Base-by-base conservation (phyloP, 2,113 vertebrate genomes). In the Microtus pennsylvanicus region DNA sequence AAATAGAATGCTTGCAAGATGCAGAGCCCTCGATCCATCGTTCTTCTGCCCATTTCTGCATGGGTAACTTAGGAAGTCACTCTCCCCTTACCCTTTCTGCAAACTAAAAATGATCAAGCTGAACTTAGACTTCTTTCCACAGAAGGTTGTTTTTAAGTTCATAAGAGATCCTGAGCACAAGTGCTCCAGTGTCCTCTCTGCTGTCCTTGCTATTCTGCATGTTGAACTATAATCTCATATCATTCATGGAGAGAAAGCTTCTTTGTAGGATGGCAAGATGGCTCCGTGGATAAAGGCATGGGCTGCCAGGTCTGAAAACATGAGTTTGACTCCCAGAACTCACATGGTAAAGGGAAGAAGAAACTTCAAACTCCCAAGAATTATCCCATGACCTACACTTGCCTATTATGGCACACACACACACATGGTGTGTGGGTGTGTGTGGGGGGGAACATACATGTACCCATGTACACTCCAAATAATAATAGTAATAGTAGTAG, bases 81-180 rank as follows among this genome's bases (percentile, higher is more conserved):
- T 91, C 17, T 87, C 58, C 74, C 77, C 67, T n/a, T 28, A 21
- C 42, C 42, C 75, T 47, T 86, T 88, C 67, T 92, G 7, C 90
- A 92, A 93, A 92, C 52, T 75, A 70, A 78, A 19, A 28, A 47
- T 69, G 26, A 45, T 38, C 85, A 67, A 96, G 94, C 28, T 67
- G 85, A 86, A 74, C n/a, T 35, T 67, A 42, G 11, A 42, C 13
- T 70, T 47, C 13, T 45, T 83, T 88, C 50, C 69, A 50, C 33
- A 67, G 3, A 70, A 69, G 50, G 55, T 28, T 65, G 7, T 85
- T 24, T 61, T 77, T 52, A 93, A 69, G 9, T 86, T 81, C 24
- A 81, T 35, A 92, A 52, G 38, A 96, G 12, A n/a, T 70, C 55
- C 87, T 63, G 22, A 63, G 69, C 52, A 93, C 1, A n/a, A 81